Conservation (phyloP, 1,140 invertebrate species). For the Drosophila arizonae region DNA sequence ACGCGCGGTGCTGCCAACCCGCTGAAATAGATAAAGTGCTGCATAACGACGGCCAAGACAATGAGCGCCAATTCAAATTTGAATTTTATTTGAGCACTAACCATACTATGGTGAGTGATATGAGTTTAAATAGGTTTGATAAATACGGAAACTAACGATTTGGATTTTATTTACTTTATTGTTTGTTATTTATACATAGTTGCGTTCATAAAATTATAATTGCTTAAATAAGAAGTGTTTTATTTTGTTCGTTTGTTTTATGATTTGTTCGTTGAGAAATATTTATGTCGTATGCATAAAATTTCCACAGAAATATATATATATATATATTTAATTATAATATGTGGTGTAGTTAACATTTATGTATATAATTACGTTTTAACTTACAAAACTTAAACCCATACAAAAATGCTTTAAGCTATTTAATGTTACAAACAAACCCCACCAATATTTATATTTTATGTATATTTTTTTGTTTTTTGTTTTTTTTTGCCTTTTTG, state of each 20-base stretch:
- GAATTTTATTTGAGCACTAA: neutral
- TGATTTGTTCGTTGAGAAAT: slow-evolving; percentile 60
- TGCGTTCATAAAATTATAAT: slow-evolving; percentile 56
- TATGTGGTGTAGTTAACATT: slow-evolving; percentile 61
- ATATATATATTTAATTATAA: slow-evolving; percentile 13
- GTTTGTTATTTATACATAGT: slow-evolving; percentile 64
- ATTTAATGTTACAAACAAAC: slow-evolving; percentile 73
- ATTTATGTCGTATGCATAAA: slow-evolving; percentile 50
- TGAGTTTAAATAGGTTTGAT: neutral
- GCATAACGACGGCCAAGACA: neutral
- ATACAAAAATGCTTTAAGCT: slow-evolving; percentile 78
- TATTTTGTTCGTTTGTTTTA: slow-evolving; percentile 47
- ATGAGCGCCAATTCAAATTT: slow-evolving; percentile 23
- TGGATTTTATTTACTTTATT: slow-evolving; percentile 59
- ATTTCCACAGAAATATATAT: slow-evolving; percentile 42
- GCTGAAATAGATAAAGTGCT: neutral
- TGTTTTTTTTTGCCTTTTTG: slow-evolving; percentile 6
- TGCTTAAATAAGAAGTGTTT: slow-evolving; percentile 59
- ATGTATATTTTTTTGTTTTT: slow-evolving; percentile 44
- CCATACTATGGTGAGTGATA: too few species aligned
- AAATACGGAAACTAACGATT: neutral
- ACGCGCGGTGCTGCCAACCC: slow-evolving; percentile 11
- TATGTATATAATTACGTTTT: slow-evolving; percentile 76
- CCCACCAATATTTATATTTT: slow-evolving; percentile 65
- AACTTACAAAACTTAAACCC: slow-evolving; percentile 80